Evolutionary conservation across 2,888 invertebrate genomes (phyloP), one percentile per base, ranked within the genome.

Genomic region (Platerodrilus igneus): DNA sequence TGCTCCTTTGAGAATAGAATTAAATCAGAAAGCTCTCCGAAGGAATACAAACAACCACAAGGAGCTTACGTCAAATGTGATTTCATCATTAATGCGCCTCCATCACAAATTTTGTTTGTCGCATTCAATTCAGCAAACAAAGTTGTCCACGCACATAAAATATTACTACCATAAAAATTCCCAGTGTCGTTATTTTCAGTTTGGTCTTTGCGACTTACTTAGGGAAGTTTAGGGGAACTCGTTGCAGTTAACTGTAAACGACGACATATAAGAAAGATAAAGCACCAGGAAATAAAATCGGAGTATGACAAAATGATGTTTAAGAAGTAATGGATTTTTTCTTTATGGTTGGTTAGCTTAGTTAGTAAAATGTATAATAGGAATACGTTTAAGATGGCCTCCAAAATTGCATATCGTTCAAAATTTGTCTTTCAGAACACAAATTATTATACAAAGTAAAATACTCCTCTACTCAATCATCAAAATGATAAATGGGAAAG

Each of bases 211-310:
- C 37, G 31, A 31, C 31, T 33, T 48, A 44, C 40, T 42, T 35
- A 36, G 34, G 37, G 29, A 41, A 50, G 51, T 53, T 48, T 50
- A 49, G 53, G 54, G 53, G 55, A 52, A 49, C 35, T 33, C 43
- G 47, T 37, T 41, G 48, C 49, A 49, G 55, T 53, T 51, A 56
- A 56, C 55, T 49, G 52, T 54, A 62, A 59, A 62, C 61, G 61
- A 63, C 56, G 62, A 62, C 60, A 62, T 53, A 57, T 60, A 62
- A 63, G 59, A 57, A 66, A 62, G 66, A 66, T 64, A 63, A 66
- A 66, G 62, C 57, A 55, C 59, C 52, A 45, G 53, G 58, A 64
- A 66, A 65, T 66, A 66, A 65, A 66, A 66, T 64, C 56, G 51
- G 62, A 60, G 60, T 52, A 62, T 63, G 63, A 64, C 63, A 62